Conservation (phyloP, 2,113 vertebrate species). For the Hyaena hyaena region DNA sequence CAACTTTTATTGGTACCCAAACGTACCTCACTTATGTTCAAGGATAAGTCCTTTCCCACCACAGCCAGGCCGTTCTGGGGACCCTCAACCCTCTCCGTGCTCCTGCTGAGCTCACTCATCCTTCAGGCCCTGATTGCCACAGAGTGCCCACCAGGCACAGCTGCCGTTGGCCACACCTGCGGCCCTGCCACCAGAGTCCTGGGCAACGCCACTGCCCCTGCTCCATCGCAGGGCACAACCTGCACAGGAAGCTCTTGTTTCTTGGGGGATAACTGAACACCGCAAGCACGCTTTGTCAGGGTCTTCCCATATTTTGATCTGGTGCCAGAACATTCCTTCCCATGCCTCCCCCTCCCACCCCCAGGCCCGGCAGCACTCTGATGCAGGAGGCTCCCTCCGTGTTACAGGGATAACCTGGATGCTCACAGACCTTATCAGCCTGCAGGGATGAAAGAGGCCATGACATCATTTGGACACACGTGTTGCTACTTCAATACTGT, state of each 20-base stretch:
- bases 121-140: not conserved
- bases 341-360: not conserved
- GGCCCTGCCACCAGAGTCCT: not conserved
- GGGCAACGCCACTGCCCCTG: not conserved
- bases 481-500: not conserved
- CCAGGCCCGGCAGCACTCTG: not conserved
- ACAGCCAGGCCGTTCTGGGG: not conserved
- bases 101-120: not conserved
- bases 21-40: not conserved
- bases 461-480: not conserved
- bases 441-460: not conserved
- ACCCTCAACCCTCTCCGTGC: not conserved
- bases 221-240: not conserved
- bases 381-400: not conserved
- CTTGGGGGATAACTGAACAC: not conserved
- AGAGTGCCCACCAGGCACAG: not conserved
- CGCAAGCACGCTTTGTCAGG: not conserved
- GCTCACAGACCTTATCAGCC: not conserved
- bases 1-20: not conserved
- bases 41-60: not conserved
- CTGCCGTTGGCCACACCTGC: not conserved
- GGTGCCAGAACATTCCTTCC: too few relatives aligned
- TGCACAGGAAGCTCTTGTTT: not conserved
- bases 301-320: not conserved
- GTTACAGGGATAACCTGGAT: not conserved